Conservation (phyloP, 1,140 invertebrate genomes). For the Augochlora pura region DNA sequence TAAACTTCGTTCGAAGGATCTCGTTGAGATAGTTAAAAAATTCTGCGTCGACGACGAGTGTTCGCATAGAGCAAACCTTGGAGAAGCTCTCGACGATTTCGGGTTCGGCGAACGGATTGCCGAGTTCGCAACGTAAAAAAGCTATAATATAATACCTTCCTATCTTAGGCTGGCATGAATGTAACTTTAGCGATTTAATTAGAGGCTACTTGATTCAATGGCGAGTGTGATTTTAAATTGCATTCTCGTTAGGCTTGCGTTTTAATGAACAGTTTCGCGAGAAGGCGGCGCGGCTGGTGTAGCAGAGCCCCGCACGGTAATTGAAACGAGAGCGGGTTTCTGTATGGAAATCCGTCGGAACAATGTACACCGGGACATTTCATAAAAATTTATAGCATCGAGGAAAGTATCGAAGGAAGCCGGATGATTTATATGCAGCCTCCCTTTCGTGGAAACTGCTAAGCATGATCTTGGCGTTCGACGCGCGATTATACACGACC, state of each 20-base stretch:
- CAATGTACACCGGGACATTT: not conserved
- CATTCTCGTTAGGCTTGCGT: too few relatives aligned
- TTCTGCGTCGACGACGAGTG: slow-evolving; percentile 33
- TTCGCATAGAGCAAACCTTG: too few relatives aligned
- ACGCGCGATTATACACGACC: slow-evolving; percentile 32
- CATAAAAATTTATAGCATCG: slow-evolving; percentile 32
- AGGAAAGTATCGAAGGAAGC: slow-evolving; percentile 33
- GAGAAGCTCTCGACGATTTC: not conserved
- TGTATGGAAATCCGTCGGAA: not conserved
- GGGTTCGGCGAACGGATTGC: not conserved
- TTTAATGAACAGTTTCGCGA: too few relatives aligned
- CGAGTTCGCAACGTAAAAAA: not conserved
- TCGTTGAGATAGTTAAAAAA: slow-evolving; percentile 43
- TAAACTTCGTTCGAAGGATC: not conserved
- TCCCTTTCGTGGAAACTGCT: slow-evolving; percentile 37
- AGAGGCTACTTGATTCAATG: too few relatives aligned
- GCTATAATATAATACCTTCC: not conserved
- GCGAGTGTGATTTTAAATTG: too few relatives aligned
- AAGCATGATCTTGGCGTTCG: slow-evolving; percentile 28
- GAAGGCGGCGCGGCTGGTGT: not conserved
- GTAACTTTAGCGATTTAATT: too few relatives aligned
- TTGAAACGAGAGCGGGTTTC: not conserved
- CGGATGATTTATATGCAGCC: slow-evolving; percentile 34
- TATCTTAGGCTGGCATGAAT: too few relatives aligned
- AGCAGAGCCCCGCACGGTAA: not conserved